Evolutionary conservation across 1,140 invertebrate species (phyloP), one percentile per base, ranked within the genome.

Genomic region (Steinernema khuongi): DNA sequence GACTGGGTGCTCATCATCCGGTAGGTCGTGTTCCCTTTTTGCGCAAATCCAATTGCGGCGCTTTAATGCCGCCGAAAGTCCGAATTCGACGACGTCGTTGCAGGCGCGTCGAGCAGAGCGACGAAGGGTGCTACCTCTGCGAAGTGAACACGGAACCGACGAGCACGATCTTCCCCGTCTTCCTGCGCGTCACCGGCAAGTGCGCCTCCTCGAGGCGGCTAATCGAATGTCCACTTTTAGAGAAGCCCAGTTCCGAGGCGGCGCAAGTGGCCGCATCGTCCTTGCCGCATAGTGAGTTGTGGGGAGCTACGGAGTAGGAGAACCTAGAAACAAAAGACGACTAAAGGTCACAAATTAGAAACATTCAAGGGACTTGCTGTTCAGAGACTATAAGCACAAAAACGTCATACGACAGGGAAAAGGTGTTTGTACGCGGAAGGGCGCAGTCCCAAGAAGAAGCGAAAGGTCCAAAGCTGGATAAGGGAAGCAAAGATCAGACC

Each of bases 1-100:
- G 77, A 79, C 71, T 78, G 77, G 77, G 72, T 78, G 17, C 71
- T 78, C 4, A 78, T 79, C 30, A 31, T 78, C 19, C 69, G 76
- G 76, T 78, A 17, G 32, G 22, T 71, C n/a, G 36, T 18, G 31
- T 71, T 70, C 26, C 4, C 18, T 14, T 17, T 50, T 14, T 18
- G 26, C 60, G 19, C 17, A 70, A 36, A 22, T 50, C 18, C 0
- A 36, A 36, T 22, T 50, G 11, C 44, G n/a, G n/a, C n/a, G n/a
- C n/a, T n/a, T n/a, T n/a, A n/a, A n/a, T 22, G 22, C 60, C 44
- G 19, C 19, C 22, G 19, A 36, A 33, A 14, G 32, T 70, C 26
- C 26, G 18, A 28, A 28, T 28, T 70, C 11, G 60, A 30, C 14
- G 22, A 68, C 31, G 26, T 31, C 7, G 70, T 77, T 30, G n/a